A percentile compares a stretch with the other conserved stretches of the same genome.
Evolutionary conservation across 2,888 invertebrate species (phyloP).

Genomic region (Xestia ashworthii): DNA sequence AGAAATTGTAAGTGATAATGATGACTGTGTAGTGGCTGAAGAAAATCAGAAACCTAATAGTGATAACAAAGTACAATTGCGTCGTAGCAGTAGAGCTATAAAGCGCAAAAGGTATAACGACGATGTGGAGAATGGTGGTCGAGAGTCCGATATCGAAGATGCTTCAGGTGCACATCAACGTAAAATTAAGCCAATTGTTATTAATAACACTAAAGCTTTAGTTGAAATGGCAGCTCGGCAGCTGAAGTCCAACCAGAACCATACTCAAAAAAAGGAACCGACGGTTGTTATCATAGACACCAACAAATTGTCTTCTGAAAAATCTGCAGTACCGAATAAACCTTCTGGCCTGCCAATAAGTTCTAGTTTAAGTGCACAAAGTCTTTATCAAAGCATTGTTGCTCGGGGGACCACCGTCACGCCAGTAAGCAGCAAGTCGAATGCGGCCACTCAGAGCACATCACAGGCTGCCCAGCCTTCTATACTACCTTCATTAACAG

Average conservation of each 20-base stretch:
- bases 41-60: slow-evolving; percentile 75
- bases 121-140: slow-evolving; percentile 88
- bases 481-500: slow-evolving; percentile 95
- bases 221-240: slow-evolving; percentile 93
- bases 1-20: slow-evolving; percentile 87
- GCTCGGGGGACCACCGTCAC: slow-evolving; percentile 85
- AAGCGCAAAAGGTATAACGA: slow-evolving; percentile 90
- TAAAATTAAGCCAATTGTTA: slow-evolving; percentile 89
- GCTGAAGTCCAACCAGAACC: slow-evolving; percentile 70
- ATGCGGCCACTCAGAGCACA: slow-evolving; percentile 74
- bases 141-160: slow-evolving; percentile 92
- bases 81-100: slow-evolving; percentile 83
- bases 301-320: slow-evolving; percentile 91
- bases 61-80: slow-evolving; percentile 73
- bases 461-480: slow-evolving; percentile 81
- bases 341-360: slow-evolving; percentile 64
- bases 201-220: slow-evolving; percentile 93
- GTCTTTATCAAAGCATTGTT: slow-evolving; percentile 91
- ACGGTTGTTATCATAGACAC: slow-evolving; percentile 95
- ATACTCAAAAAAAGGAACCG: slow-evolving; percentile 92
- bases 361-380: slow-evolving; percentile 89
- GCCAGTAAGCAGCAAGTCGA: slow-evolving; percentile 77
- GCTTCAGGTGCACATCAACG: slow-evolving; percentile 90
- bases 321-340: slow-evolving; percentile 88
- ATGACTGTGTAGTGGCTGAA: slow-evolving; percentile 82